A percentile compares a stretch with the other conserved stretches of the same genome.
phyloP scores from a whole-genome alignment of 2,888 invertebrate genomes.

The Hemicrepidius hirtus region DNA sequence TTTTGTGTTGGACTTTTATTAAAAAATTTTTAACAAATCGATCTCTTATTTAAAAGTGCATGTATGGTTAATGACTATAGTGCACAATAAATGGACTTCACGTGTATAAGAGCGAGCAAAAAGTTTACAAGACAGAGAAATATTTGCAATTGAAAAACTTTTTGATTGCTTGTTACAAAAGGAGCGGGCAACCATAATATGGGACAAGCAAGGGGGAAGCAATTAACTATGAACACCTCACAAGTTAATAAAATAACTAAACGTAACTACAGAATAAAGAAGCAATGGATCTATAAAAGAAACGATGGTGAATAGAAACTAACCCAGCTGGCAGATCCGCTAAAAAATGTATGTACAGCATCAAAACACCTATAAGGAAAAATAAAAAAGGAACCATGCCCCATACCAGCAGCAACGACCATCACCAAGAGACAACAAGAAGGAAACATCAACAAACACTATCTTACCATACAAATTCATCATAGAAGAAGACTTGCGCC shows the following conservation, averaged over 20 bases:
- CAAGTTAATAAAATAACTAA: background rate
- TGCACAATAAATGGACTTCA: no score
- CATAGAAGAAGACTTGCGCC: conserved; percentile 94
- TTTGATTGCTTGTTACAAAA: no score
- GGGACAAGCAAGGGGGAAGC: background rate
- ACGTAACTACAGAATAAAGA: background rate
- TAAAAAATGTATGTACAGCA: conserved; percentile 24
- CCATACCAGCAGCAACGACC: conserved; percentile 49
- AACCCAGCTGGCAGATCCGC: conserved; percentile 9
- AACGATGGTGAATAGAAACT: conserved; percentile 2
- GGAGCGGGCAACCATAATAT: background rate
- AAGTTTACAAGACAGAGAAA: no score
- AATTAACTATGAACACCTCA: background rate
- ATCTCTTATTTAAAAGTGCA: no score
- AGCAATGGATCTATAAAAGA: background rate
- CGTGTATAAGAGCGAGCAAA: no score
- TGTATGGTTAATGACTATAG: no score
- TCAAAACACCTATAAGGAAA: conserved; percentile 17
- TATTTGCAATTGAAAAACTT: background rate
- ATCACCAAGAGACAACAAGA: conserved; percentile 46
- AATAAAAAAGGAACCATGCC: conserved; percentile 51
- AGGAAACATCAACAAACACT: conserved; percentile 58
- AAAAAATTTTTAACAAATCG: no score
- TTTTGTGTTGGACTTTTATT: no score
- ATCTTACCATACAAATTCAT: conserved; percentile 97